Percentiles rank a stretch among this genome's conserved stretches.
phyloP scores from a whole-genome alignment of 2,888 invertebrate species.

The Polylopha cassiicola region DNA sequence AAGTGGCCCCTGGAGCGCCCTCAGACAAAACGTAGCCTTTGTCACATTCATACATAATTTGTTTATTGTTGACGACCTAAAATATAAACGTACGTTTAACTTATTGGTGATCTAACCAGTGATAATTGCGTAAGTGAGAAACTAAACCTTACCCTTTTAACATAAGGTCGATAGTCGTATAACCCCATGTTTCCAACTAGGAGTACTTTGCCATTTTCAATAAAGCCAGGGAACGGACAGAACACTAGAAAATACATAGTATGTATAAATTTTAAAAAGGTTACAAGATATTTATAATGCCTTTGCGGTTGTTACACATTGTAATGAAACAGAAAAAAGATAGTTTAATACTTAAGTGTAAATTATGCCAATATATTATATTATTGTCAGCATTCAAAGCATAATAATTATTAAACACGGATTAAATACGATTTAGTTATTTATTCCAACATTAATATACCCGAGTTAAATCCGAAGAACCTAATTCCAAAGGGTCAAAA shows the following conservation, averaged over 20 bases:
- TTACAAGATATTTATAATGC: too few species aligned
- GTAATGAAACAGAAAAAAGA: too few species aligned
- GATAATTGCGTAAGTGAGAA: neutral
- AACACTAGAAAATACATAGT: constrained; percentile 80
- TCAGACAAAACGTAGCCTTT: constrained; percentile 91
- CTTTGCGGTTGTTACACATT: too few species aligned
- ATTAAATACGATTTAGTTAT: too few species aligned
- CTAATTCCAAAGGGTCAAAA: too few species aligned
- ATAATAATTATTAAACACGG: too few species aligned
- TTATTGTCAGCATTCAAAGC: too few species aligned
- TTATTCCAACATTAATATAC: too few species aligned
- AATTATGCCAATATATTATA: too few species aligned
- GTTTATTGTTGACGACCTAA: constrained; percentile 89
- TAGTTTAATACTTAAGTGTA: too few species aligned
- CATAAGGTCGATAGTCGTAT: constrained; percentile 96
- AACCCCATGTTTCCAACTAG: constrained; percentile 97
- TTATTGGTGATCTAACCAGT: neutral
- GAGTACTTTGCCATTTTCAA: constrained; percentile 92
- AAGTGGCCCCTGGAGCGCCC: constrained; percentile 95
- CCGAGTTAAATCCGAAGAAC: too few species aligned
- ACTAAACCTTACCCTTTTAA: constrained; percentile 81
- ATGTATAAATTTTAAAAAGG: neutral
- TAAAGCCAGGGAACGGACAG: constrained; percentile 94
- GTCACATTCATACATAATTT: constrained; percentile 97
- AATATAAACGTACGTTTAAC: constrained; percentile 21